A percentile compares a stretch with the other conserved stretches of the same genome.
These are phyloP conservation scores for Drosophila fulvimacula DNA, from an alignment of 2,888 invertebrate species.

Conservation along the genomic window DNA sequence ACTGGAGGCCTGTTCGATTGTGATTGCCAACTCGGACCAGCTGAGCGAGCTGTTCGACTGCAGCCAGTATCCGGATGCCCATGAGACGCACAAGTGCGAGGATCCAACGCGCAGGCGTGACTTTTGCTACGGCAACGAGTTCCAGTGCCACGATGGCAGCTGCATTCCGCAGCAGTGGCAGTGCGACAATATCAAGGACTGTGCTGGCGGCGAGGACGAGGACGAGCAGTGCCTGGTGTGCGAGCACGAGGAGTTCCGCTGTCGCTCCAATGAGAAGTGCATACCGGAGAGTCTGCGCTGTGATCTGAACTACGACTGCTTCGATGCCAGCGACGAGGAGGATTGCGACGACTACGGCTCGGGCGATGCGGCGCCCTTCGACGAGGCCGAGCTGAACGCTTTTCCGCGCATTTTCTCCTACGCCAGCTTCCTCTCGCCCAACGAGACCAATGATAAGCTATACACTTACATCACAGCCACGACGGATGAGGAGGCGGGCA, in stretches of 20 bases:
- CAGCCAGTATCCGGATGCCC: slow-evolving; percentile 86
- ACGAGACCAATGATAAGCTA: slow-evolving; percentile 76
- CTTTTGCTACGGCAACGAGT: slow-evolving; percentile 86
- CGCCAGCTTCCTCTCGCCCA: slow-evolving; percentile 82
- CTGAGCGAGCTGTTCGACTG: slow-evolving; percentile 87
- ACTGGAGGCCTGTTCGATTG: slow-evolving; percentile 87
- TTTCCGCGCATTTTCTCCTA: slow-evolving; percentile 82
- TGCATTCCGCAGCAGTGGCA: slow-evolving; percentile 88
- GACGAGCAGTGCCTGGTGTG: slow-evolving; percentile 85
- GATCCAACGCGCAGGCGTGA: slow-evolving; percentile 85
- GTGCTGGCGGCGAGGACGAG: slow-evolving; percentile 85
- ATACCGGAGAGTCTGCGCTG: slow-evolving; percentile 87
- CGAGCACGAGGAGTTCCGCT: slow-evolving; percentile 85
- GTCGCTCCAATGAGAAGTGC: slow-evolving; percentile 85
- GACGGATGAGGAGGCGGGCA: slow-evolving; percentile 75
- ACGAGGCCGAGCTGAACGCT: slow-evolving; percentile 74
- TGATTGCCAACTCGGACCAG: slow-evolving; percentile 86
- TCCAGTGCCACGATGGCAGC: slow-evolving; percentile 87
- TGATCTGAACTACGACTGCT: slow-evolving; percentile 88
- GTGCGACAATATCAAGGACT: slow-evolving; percentile 86
- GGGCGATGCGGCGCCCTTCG: slow-evolving; percentile 84
- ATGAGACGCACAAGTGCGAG: slow-evolving; percentile 86
- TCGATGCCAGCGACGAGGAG: slow-evolving; percentile 87
- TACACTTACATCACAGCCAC: slow-evolving; percentile 79
- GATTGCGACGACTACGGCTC: slow-evolving; percentile 86